These are phyloP conservation scores for Ctenopoma kingsleyae DNA, from an alignment of 2,797 vertebrate genomes.

Conservation along the genomic window DNA sequence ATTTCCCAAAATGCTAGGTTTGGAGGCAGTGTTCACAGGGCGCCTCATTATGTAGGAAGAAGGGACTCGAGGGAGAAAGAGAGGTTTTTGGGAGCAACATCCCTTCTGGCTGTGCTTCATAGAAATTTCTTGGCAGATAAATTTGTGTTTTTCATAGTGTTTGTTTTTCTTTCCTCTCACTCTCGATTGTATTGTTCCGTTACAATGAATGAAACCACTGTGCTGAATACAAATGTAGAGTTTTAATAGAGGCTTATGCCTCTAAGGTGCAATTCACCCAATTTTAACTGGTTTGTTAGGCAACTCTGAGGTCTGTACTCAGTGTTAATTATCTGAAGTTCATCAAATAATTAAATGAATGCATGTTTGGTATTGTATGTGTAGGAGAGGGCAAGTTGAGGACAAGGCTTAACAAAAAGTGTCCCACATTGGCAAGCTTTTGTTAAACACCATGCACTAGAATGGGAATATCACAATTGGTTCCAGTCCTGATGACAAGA, in stretches of 20 bases:
- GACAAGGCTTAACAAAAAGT: background rate
- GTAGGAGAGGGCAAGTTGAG: background rate
- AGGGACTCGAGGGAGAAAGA: constrained; percentile 56
- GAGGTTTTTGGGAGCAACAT: constrained; percentile 66
- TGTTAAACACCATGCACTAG: background rate
- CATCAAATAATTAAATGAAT: constrained; percentile 53
- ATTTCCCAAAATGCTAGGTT: constrained; percentile 68
- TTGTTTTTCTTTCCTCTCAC: constrained; percentile 58
- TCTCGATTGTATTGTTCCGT: constrained; percentile 54
- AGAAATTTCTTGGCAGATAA: constrained; percentile 68
- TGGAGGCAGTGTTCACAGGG: constrained; percentile 53
- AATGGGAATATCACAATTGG: background rate
- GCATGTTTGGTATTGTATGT: constrained; percentile 15
- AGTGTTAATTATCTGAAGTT: constrained; percentile 58
- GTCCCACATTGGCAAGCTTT: background rate
- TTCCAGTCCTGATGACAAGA: background rate
- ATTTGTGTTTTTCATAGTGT: constrained; percentile 55
- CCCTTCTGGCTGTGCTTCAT: constrained; percentile 71
- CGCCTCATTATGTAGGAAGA: constrained; percentile 73
- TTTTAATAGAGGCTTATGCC: constrained; percentile 49
- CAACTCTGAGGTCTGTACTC: constrained; percentile 39
- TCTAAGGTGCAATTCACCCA: constrained; percentile 40
- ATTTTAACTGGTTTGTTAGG: constrained; percentile 50
- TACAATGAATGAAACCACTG: constrained; percentile 51
- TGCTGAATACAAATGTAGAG: constrained; percentile 56